Evolutionary conservation across 2,797 vertebrate genomes (phyloP).

Genomic region (Clarias laeviceps): DNA sequence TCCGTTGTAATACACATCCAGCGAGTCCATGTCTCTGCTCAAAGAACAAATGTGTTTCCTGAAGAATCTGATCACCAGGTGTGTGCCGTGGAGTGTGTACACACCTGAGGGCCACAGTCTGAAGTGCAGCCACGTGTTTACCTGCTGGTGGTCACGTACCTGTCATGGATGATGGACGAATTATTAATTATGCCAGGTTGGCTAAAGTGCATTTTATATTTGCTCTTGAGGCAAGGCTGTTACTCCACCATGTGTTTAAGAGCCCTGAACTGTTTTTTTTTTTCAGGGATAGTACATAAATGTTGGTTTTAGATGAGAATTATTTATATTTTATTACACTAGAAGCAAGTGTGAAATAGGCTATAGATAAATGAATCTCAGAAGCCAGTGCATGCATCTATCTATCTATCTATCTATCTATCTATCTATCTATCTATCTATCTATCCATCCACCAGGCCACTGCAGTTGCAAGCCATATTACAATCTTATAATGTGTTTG

Average conservation of each 20-base stretch:
- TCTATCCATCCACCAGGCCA: neutral
- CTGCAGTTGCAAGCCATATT: neutral
- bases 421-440: neutral
- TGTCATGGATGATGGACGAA: conserved; percentile 50
- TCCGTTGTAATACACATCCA: conserved; percentile 51
- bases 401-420: conserved; percentile 10
- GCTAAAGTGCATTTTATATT: conserved; percentile 48
- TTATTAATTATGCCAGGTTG: conserved; percentile 48
- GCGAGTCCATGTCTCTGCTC: conserved; percentile 53
- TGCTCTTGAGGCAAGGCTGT: conserved; percentile 36
- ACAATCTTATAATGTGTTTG: neutral
- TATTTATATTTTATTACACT: neutral
- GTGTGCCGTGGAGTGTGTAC: conserved; percentile 27
- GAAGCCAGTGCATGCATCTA: neutral
- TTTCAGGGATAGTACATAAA: neutral
- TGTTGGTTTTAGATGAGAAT: neutral
- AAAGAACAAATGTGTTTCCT: neutral
- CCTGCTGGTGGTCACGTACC: conserved; percentile 54
- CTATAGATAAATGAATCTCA: neutral
- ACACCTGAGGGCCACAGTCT: conserved; percentile 37
- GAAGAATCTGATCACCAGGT: conserved; percentile 7
- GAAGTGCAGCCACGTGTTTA: conserved; percentile 19
- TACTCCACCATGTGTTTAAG: conserved; percentile 21
- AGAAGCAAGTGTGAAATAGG: neutral
- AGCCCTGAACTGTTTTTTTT: neutral